Base-by-base conservation (phyloP, 1,140 invertebrate genomes). In the Bombus pascuorum region DNA sequence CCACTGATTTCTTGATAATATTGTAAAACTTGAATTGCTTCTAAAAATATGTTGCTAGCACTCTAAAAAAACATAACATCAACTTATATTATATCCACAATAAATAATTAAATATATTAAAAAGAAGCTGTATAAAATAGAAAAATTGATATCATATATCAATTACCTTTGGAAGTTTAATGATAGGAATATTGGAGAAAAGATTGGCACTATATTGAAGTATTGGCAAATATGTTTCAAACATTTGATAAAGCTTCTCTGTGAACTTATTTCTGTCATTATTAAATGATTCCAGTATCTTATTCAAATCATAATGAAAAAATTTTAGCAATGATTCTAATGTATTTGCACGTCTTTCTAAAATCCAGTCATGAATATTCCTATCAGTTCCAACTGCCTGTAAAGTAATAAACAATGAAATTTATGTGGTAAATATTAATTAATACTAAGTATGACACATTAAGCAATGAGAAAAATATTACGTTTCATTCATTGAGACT, bases 361-460 rank as follows among this genome's bases (percentile, higher is more conserved):
- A 91, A 81, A 98, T 95, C 96, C 97, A 97, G 91, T 98, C 97
- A 18, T 97, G 96, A 85, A 98, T 97, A 93, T 98, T 98, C 70
- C 97, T 96, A 94, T 98, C 98, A n/a, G 97, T 98, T 32, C 98
- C 98, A 83, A 98, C 96, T 72, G 97, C 97, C 97, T 98, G 62
- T 32, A 73, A 79, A 89, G 80, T 77, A 87, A 81, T 77, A 76
- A 86, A 34, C 42, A 70, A 75, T 84, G 28, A 66, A 83, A 85
- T 88, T 86, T 79, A 77, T 57, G 15, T 83, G 0, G 9, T 25
- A 66, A 76, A 90, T 73, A 59, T 28, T 65, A 88, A 13, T 68
- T 37, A 15, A 53, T 73, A 37, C 10, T 74, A 66, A 68, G 65
- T 65, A 37, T 78, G 13, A 65, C 13, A n/a, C 57, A 76, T 53